These are phyloP conservation scores for Zootoca vivipara DNA, from an alignment of 2,113 vertebrate species.

Conservation along the genomic window DNA sequence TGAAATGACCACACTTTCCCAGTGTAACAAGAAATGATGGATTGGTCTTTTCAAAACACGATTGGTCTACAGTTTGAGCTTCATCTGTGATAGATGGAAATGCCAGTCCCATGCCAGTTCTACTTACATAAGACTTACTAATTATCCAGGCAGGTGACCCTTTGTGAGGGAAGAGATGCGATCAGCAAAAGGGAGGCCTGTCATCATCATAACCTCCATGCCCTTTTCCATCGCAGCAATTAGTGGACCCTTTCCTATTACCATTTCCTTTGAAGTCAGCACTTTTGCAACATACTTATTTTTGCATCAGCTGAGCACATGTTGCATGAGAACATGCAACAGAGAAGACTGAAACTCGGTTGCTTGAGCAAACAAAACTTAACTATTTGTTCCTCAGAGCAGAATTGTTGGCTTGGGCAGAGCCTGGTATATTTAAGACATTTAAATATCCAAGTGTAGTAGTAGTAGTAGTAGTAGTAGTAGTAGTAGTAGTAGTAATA, in stretches of 20 bases:
- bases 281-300: not conserved
- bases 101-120: not conserved
- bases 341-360: not conserved
- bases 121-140: not conserved
- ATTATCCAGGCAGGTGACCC: not conserved
- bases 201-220: not conserved
- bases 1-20: not conserved
- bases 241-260: not conserved
- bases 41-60: conserved; percentile 1
- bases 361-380: not conserved
- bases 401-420: not conserved
- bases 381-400: not conserved
- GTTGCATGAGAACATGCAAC: not conserved
- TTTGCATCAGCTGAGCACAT: not conserved
- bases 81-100: conserved; percentile 6
- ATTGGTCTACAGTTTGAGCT: not conserved
- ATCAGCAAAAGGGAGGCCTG: not conserved
- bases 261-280: not conserved
- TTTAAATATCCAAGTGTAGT: too few species aligned
- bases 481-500: too few species aligned
- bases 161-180: not conserved
- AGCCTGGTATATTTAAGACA: not conserved
- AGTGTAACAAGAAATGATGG: conserved; percentile 1
- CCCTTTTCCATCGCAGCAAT: not conserved
- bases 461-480: too few species aligned